Evolutionary conservation across 2,797 vertebrate genomes (phyloP), one percentile per base, ranked within the genome.

Genomic region (Apogon hyalosoma): DNA sequence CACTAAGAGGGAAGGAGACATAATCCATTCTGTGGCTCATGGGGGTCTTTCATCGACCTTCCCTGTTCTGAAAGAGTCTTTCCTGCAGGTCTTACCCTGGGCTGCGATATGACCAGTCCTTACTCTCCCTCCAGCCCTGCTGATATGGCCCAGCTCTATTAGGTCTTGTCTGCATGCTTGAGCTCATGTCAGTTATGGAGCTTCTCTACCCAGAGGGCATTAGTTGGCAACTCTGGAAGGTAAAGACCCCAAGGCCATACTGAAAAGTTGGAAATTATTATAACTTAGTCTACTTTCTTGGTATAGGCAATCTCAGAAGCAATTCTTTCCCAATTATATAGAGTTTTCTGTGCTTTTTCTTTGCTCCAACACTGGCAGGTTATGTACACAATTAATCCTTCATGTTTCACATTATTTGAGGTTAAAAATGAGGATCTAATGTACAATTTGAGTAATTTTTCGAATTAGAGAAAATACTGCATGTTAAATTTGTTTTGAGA

Each of bases 11-110:
- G 79, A 87, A 89, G 84, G 82, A 91, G 90, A 92, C 90, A 88
- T 92, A 90, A 91, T 90, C 90, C 88, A 87, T 92, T 89, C 87
- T 69, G 72, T 74, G 85, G 89, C 89, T 87, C 88, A 77, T 85
- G 89, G 90, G 87, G 91, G 86, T 91, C 88, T 90, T 88, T 89
- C 84, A 89, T 90, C 81, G 87, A 92, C 88, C 86, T 90, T 88
- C 62, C 77, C 78, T 69, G 82, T 71, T 82, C 78, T 84, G 73
- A 86, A 85, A 72, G 77, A 87, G 69, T 69, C 84, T 82, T 73
- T 81, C 78, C 87, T 87, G 77, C 79, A 83, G 84, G 88, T 84
- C 81, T 84, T 31, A 82, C 87, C 82, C 62, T 63, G 71, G 78
- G 81, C 85, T 75, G 84, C 55, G 83, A 85, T 87, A 88, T 19